These are phyloP conservation scores for Potorous gilbertii DNA, from an alignment of 2,797 vertebrate genomes.

Conservation along the genomic window DNA sequence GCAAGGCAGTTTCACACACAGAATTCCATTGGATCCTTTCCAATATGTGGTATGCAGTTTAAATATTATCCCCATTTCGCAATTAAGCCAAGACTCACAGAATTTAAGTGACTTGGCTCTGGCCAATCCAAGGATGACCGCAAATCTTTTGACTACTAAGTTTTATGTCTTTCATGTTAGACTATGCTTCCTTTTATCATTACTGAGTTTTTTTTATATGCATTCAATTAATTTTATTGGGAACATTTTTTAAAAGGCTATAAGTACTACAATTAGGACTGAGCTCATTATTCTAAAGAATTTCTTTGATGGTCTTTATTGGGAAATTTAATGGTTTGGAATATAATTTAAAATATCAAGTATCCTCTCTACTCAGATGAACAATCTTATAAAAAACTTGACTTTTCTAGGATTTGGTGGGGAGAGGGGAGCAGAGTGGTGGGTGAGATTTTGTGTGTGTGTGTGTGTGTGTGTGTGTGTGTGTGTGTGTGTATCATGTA, in stretches of 20 bases:
- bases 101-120: not conserved
- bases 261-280: not conserved
- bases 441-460: too few species aligned
- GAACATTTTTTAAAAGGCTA: slow-evolving; percentile 27
- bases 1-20: not conserved
- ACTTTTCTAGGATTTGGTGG: not conserved
- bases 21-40: not conserved
- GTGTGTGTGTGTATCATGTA: not conserved
- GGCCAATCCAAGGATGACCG: not conserved
- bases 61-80: too few species aligned
- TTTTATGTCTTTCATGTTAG: not conserved
- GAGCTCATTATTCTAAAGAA: slow-evolving; percentile 34
- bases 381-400: slow-evolving; percentile 28
- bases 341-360: not conserved
- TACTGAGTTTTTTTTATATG: not conserved
- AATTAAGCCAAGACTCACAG: not conserved
- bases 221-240: slow-evolving; percentile 35
- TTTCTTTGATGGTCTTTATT: slow-evolving; percentile 30
- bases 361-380: slow-evolving; percentile 16
- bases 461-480: too few species aligned
- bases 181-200: not conserved
- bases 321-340: slow-evolving; percentile 10
- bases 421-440: not conserved
- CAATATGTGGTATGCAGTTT: not conserved
- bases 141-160: not conserved